Evolutionary conservation across 2,113 vertebrate genomes (phyloP).

Genomic region (Cyphomyrus plagiostoma): DNA sequence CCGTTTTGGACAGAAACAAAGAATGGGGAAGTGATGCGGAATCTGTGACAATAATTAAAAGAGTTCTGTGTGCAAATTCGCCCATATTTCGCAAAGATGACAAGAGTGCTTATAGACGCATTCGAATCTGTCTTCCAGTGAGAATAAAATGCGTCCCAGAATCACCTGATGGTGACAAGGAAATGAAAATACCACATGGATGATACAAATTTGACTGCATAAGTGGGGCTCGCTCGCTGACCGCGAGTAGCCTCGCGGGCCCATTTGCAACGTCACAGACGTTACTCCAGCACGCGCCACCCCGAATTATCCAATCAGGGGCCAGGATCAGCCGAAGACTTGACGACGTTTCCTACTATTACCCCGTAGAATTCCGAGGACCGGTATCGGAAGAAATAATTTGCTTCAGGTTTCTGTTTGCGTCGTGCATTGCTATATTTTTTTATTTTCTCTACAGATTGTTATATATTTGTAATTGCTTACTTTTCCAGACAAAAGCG

Average conservation of each 20-base stretch:
- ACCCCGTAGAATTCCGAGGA: conserved; percentile 52
- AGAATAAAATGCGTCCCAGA: not conserved
- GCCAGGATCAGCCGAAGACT: not conserved
- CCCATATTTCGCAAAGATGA: not conserved
- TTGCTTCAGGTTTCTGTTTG: not conserved
- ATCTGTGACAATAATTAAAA: not conserved
- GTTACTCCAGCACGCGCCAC: conserved; percentile 68
- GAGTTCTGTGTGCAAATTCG: not conserved
- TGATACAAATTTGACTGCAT: not conserved
- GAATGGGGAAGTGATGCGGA: not conserved
- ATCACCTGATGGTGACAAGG: not conserved
- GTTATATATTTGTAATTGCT: not conserved
- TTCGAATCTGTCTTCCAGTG: not conserved
- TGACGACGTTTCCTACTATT: conserved; percentile 43
- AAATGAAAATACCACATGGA: not conserved
- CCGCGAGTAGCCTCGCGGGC: conserved; percentile 62
- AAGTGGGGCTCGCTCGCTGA: conserved; percentile 34
- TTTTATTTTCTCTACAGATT: not conserved
- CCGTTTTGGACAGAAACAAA: not conserved
- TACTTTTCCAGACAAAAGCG: not conserved
- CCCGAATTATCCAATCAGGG: conserved; percentile 56
- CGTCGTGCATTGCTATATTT: not conserved
- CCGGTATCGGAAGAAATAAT: conserved; percentile 33
- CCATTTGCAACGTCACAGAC: conserved; percentile 36
- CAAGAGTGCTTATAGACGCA: not conserved